Base-by-base conservation (phyloP, 1,140 invertebrate species). In the Dinothrombium tinctorium region DNA sequence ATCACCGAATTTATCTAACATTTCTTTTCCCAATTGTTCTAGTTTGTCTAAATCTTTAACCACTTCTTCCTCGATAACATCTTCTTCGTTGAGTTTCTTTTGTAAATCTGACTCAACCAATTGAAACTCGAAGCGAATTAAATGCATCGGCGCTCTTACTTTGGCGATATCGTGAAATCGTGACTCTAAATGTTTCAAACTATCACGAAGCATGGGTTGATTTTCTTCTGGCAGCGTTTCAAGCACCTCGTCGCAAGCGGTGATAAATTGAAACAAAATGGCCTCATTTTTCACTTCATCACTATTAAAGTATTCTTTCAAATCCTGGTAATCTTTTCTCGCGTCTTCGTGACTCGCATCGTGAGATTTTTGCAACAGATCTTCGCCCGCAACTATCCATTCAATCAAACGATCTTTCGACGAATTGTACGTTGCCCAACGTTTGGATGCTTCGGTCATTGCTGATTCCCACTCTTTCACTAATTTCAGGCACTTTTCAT, bases 91-190 rank as follows among this genome's bases (percentile, higher is more conserved):
- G n/a, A 32, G 12, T 32, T 15, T 5, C 17, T 12, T 14, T 32
- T 14, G 12, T 5, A 32, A 32, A 12, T 32, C 12, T 5, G 29
- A 12, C 12, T 37, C 35, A 4, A 17, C n/a, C 35, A 37, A 17
- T n/a, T 37, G 15, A 23, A 37, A 37, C n/a, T 37, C 35, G n/a
- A 37, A 21, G 12, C 19, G 19, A 5, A 37, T 37, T 17, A 37
- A 37, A 23, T 37, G 35, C 2, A 20, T 15, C 4, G 35, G 35
- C 12, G 35, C 35, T 37, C 19, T 37, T 9, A 37, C 12, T 6
- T 37, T 23, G 35, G 19, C 22, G 17, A 37, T 37, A 12, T 37
- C 35, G 19, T 20, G 19, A 12, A 20, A 37, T n/a, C 22, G 19
- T n/a, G 4, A 20, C 19, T 37, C 35, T 8, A 37, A n/a, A 0